Percentiles rank a stretch among this genome's conserved stretches.
phyloP scores from a whole-genome alignment of 1,140 invertebrate species.

The Druon quercuslanigerum region DNA sequence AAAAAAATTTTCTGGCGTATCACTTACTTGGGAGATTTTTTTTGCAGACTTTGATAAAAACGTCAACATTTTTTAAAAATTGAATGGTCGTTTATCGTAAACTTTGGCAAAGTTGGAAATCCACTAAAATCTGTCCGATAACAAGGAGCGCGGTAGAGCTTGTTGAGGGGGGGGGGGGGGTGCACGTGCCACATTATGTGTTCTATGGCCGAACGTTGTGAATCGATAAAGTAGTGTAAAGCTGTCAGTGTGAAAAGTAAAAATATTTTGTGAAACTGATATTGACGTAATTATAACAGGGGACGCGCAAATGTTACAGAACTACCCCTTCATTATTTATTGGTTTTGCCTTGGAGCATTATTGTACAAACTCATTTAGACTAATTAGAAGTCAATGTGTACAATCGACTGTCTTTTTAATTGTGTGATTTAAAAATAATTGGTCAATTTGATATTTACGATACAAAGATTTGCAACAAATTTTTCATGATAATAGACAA shows the following conservation, averaged over 20 bases:
- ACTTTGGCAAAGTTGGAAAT: not conserved
- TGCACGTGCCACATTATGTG: slow-evolving; percentile 2
- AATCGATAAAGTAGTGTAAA: slow-evolving; percentile 11
- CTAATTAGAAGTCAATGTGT: too few species aligned
- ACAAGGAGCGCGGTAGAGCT: not conserved
- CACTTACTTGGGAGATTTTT: not conserved
- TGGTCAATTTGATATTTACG: too few species aligned
- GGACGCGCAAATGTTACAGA: not conserved
- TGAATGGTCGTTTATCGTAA: not conserved
- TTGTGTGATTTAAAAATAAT: too few species aligned
- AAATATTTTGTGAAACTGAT: not conserved
- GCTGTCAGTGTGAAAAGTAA: not conserved
- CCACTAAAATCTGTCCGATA: not conserved
- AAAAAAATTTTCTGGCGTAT: too few species aligned
- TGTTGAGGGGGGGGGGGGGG: slow-evolving; percentile 27
- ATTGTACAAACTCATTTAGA: not conserved
- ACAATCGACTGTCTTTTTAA: too few species aligned
- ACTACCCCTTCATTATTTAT: not conserved
- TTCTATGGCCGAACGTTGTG: not conserved
- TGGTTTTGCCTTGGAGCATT: not conserved
- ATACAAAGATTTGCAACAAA: too few species aligned
- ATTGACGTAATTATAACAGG: not conserved
- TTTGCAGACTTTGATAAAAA: not conserved
- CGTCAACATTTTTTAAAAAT: not conserved
- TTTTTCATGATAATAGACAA: too few species aligned